Evolutionary conservation across 2,888 invertebrate genomes (phyloP), one percentile per base, ranked within the genome.

Genomic region (Caenorhabditis doughertyi): DNA sequence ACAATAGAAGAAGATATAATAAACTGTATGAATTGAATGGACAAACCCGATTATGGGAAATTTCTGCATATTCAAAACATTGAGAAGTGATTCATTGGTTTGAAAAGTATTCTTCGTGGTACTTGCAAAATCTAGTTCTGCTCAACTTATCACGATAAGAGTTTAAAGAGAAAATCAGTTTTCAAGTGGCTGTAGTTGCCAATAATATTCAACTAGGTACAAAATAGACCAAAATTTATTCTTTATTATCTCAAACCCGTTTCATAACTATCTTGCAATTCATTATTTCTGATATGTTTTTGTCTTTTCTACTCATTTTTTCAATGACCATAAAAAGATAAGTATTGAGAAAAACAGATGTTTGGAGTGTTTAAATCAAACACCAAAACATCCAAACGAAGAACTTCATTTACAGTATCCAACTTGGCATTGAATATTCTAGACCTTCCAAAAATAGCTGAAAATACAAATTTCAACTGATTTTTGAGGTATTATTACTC

Each of bases 341-440:
- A 29, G 29, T 64, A 32, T 44, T 21, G 47, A 64, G 9, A 64
- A 55, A 55, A 29, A 64, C 27, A 47, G 64, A 64, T 64, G 64
- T 64, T 64, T 64, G 64, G 21, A 21, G 21, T 32, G 47, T 18
- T n/a, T 42, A 42, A 13, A 25, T 62, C 64, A 49, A 47, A 64
- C 47, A 64, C 18, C 64, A 49, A 32, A 29, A 44, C n/a, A 39
- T 3, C 16, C 47, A n/a, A 27, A 27, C n/a, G 13, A n/a, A 27
- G 47, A n/a, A 21, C 25, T 27, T 3, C 16, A 16, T 44, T 58
- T 58, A 9, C 13, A 21, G 13, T 4, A 27, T n/a, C 13, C 35
- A 39, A 42, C 5, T 25, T 60, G 27, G 25, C 44, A 32, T 23
- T 8, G 35, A 58, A 39, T 11, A 13, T 58, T 58, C 58, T 39